Evolutionary conservation across 2,888 invertebrate species (phyloP), one percentile per base, ranked within the genome.

Genomic region (Steinernema hermaphroditum): DNA sequence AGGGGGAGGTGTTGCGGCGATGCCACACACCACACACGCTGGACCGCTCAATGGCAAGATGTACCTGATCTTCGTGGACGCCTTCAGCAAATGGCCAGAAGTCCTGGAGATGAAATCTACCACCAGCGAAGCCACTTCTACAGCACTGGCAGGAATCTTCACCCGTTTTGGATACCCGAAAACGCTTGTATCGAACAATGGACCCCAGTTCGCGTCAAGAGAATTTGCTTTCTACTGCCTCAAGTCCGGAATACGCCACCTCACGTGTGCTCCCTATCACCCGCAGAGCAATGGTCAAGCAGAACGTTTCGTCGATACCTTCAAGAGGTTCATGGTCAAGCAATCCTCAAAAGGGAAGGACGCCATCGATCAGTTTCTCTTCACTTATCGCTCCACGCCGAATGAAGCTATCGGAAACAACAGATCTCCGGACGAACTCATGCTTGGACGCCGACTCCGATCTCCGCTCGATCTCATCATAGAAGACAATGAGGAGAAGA

Each of bases 21-120:
- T n/a, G n/a, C n/a, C n/a, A n/a, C n/a, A n/a, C n/a, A n/a, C n/a
- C n/a, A n/a, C n/a, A n/a, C n/a, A n/a, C n/a, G n/a, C n/a, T 14
- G 88, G 87, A 6, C 87, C 86, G 29, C 75, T 84, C 27, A 54
- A 80, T 9, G 81, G 77, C 27, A 69, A 71, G 8, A 82, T 82
- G 78, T 81, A 86, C 49, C 72, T 88, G 1, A 78, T 89, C 2
- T 77, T 88, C 1, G 83, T 87, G 1, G 88, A 88, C 75, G 82
- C 87, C 24, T 82, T 82, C 73, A 87, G 87, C 0, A 89, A 89
- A 75, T 89, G 88, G 88, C 83, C 86, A 1, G 88, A 88, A 80
- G 84, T 75, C 12, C 2, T 71, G 9, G 19, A 44, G 14, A 71
- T 71, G 50, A 54, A 27, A 19, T 68, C 41, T 0, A 76, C 72